Evolutionary conservation across 2,113 vertebrate species (phyloP).

Genomic region (Psophia crepitans): DNA sequence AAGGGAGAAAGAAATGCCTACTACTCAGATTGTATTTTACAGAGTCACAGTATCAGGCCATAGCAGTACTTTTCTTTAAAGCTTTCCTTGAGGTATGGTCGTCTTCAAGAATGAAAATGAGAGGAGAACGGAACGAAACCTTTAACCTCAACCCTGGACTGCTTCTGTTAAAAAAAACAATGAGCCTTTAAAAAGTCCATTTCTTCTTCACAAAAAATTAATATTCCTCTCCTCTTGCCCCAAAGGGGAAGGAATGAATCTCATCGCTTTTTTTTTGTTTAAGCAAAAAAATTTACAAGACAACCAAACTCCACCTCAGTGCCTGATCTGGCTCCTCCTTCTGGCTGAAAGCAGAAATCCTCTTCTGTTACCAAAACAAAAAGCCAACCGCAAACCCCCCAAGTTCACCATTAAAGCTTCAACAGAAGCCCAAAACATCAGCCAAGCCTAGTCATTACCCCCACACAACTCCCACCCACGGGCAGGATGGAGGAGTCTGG

Average conservation of each 20-base stretch:
- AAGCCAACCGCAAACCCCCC: not conserved
- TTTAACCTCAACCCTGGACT: not conserved
- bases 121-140: not conserved
- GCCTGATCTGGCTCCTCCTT: constrained; percentile 10
- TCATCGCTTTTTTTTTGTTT: not conserved
- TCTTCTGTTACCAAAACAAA: not conserved
- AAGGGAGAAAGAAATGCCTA: not conserved
- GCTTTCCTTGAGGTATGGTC: not conserved
- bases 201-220: not conserved
- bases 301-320: not conserved
- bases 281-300: not conserved
- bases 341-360: constrained; percentile 6
- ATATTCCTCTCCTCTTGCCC: not conserved
- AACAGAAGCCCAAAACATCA: not conserved
- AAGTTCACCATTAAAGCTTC: not conserved
- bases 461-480: not conserved
- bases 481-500: not conserved
- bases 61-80: not conserved
- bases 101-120: not conserved
- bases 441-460: not conserved
- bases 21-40: not conserved
- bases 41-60: not conserved
- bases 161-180: not conserved
- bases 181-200: not conserved
- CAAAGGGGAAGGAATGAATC: not conserved